Conservation (phyloP, 2,797 vertebrate genomes). For the Naso thynnoides region DNA sequence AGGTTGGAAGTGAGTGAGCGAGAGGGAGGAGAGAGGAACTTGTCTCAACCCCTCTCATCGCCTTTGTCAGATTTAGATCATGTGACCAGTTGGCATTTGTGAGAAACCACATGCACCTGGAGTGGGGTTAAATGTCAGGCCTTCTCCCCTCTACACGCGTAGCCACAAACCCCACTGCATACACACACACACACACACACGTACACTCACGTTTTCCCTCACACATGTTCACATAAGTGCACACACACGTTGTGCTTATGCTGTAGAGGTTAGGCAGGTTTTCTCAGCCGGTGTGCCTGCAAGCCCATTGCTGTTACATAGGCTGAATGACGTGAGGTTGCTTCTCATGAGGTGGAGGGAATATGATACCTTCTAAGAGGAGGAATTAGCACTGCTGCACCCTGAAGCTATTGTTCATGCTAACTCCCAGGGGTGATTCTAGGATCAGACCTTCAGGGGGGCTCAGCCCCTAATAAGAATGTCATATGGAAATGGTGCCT, state of each 20-base stretch:
- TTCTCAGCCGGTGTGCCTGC: slow-evolving; percentile 70
- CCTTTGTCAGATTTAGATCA: slow-evolving; percentile 85
- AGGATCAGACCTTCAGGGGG: too few species aligned
- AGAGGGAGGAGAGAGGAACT: slow-evolving; percentile 58
- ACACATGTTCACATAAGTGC: slow-evolving; percentile 12
- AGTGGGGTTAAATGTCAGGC: slow-evolving; percentile 90
- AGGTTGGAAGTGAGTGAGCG: slow-evolving; percentile 34
- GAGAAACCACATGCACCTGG: slow-evolving; percentile 94
- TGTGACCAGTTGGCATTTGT: slow-evolving; percentile 90
- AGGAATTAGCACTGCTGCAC: slow-evolving; percentile 38
- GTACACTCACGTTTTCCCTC: slow-evolving; percentile 25
- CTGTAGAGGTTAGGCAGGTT: slow-evolving; percentile 57
- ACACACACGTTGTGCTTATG: slow-evolving; percentile 28
- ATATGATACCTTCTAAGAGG: slow-evolving; percentile 46
- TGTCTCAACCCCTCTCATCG: slow-evolving; percentile 74
- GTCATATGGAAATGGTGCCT: too few species aligned
- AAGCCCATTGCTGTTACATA: slow-evolving; percentile 59
- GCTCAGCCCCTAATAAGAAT: too few species aligned
- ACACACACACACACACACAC: slow-evolving; percentile 25
- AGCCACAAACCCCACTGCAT: slow-evolving; percentile 48
- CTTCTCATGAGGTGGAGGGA: slow-evolving; percentile 12
- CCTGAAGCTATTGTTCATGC: slow-evolving; percentile 29
- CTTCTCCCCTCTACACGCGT: slow-evolving; percentile 38
- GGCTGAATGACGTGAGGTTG: slow-evolving; percentile 63
- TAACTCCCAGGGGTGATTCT: background rate